Percentiles rank a stretch among this genome's conserved stretches.
Conservation (phyloP, 2,888 invertebrate species). For the Scrobipalpa atriplicella region DNA sequence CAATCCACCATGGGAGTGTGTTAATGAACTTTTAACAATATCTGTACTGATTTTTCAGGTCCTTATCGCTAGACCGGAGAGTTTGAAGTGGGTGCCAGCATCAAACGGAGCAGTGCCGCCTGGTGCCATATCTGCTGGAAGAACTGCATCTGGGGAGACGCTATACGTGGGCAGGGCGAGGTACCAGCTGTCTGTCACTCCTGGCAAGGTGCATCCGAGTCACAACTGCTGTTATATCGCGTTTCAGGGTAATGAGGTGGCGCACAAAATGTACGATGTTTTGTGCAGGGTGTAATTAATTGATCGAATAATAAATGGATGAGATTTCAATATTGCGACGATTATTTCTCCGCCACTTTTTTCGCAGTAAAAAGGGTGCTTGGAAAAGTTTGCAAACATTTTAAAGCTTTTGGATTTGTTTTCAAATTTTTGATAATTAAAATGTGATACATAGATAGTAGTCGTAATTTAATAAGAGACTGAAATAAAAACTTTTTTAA, state of each 20-base stretch:
- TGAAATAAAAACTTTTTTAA: too few relatives aligned
- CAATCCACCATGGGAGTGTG: too few relatives aligned
- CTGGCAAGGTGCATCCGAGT: constrained; percentile 81
- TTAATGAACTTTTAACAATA: not conserved
- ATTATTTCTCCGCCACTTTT: too few relatives aligned
- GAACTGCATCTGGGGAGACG: constrained; percentile 72
- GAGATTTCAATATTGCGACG: too few relatives aligned
- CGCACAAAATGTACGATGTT: constrained; percentile 73
- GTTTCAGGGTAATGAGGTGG: constrained; percentile 68
- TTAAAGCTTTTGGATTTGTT: too few relatives aligned
- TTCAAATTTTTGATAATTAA: too few relatives aligned
- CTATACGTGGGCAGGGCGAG: constrained; percentile 81
- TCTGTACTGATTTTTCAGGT: constrained; percentile 41
- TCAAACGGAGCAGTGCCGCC: constrained; percentile 79
- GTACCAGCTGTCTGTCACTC: constrained; percentile 81
- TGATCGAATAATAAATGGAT: too few relatives aligned
- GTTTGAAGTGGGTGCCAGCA: constrained; percentile 78
- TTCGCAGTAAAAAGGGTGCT: too few relatives aligned
- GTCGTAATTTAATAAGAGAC: too few relatives aligned
- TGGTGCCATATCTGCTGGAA: constrained; percentile 80
- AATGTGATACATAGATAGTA: too few relatives aligned
- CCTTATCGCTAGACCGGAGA: constrained; percentile 62
- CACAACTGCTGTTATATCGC: constrained; percentile 70
- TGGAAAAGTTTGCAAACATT: too few relatives aligned
- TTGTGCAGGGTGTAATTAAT: constrained; percentile 53